Conservation (phyloP, 2,797 vertebrate genomes). For the Liparis tanakae region DNA sequence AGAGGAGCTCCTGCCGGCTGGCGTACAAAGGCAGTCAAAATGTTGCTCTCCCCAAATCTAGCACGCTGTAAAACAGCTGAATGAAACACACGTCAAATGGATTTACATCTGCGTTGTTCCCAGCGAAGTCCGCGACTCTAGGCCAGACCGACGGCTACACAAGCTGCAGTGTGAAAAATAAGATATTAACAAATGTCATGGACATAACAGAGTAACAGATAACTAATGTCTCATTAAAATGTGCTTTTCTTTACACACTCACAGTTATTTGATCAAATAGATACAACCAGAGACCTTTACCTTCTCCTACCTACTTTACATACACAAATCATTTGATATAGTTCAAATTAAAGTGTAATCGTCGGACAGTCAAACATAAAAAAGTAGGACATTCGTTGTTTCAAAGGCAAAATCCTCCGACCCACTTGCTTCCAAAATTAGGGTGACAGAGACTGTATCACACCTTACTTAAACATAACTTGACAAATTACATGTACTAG, state of each 20-base stretch:
- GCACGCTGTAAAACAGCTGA: conserved; percentile 56
- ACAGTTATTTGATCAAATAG: not conserved
- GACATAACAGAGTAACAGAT: not conserved
- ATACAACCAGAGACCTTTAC: not conserved
- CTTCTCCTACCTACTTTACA: not conserved
- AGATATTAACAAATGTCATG: not conserved
- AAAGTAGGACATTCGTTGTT: not conserved
- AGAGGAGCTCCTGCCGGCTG: conserved; percentile 19
- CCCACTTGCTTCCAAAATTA: not conserved
- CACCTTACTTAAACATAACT: not conserved
- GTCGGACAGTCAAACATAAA: not conserved
- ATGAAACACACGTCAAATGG: conserved; percentile 55
- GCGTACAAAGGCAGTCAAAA: conserved; percentile 48
- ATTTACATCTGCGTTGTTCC: conserved; percentile 48
- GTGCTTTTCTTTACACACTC: not conserved
- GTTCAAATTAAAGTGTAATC: not conserved
- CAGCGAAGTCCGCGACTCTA: conserved; percentile 11
- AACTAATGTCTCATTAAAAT: not conserved
- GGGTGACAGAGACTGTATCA: not conserved
- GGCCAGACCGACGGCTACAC: conserved; percentile 1
- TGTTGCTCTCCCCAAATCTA: conserved; percentile 52
- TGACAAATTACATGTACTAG: not conserved
- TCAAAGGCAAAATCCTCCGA: not conserved
- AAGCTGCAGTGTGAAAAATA: not conserved
- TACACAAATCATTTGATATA: not conserved